Percentiles rank a stretch among this genome's conserved stretches.
These are phyloP conservation scores for Scomber scombrus DNA, from an alignment of 2,113 vertebrate genomes.

Conservation along the genomic window DNA sequence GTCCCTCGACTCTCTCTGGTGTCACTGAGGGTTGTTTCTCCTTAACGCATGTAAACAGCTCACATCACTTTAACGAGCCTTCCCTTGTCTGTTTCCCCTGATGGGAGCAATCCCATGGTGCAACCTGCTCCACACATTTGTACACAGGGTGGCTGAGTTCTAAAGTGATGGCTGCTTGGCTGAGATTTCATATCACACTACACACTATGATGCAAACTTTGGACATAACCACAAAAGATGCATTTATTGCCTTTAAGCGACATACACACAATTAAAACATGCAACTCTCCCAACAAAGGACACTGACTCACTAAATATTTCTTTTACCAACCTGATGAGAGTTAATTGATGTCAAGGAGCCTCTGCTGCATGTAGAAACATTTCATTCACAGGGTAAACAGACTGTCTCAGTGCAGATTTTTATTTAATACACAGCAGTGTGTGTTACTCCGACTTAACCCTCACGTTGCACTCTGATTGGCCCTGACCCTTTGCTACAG, in stretches of 20 bases:
- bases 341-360: constrained; percentile 76
- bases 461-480: constrained; percentile 2
- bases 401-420: constrained; percentile 34
- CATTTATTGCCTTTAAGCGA: constrained; percentile 53
- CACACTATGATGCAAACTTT: constrained; percentile 78
- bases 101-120: constrained; percentile 48
- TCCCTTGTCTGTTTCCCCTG: constrained; percentile 40
- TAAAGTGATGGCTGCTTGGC: constrained; percentile 55
- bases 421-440: constrained; percentile 18
- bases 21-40: constrained; percentile 74
- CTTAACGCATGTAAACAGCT: constrained; percentile 72
- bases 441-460: constrained; percentile 20
- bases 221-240: constrained; percentile 67
- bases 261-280: constrained; percentile 60
- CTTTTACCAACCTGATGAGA: constrained; percentile 46
- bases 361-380: constrained; percentile 43
- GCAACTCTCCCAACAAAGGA: constrained; percentile 48
- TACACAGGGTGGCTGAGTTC: constrained; percentile 20
- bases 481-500: not conserved
- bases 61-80: constrained; percentile 74
- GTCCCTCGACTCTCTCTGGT: constrained; percentile 65
- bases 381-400: constrained; percentile 46
- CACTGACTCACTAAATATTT: constrained; percentile 47
- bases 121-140: constrained; percentile 38
- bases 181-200: constrained; percentile 50